Evolutionary conservation across 2,113 vertebrate species (phyloP).

Genomic region (Laterallus jamaicensis): DNA sequence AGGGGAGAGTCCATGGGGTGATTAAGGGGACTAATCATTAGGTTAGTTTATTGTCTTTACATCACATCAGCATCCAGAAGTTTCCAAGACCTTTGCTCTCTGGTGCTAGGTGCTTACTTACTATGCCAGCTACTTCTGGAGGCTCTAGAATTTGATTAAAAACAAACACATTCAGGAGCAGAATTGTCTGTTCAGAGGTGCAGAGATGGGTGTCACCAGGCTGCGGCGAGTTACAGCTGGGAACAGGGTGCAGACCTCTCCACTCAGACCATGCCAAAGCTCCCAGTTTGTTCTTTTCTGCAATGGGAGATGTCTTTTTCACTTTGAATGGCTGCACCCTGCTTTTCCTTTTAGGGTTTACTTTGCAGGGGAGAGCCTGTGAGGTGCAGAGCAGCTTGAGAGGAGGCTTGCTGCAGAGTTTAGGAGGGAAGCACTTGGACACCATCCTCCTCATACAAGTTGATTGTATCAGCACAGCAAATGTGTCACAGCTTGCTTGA

Average conservation of each 20-base stretch:
- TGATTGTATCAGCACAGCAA: neutral
- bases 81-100: neutral
- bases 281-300: neutral
- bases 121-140: neutral
- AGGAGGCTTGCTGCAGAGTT: too few relatives aligned
- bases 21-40: neutral
- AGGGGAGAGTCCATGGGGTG: neutral
- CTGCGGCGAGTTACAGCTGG: neutral
- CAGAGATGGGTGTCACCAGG: neutral
- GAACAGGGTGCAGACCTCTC: neutral
- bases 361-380: neutral
- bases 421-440: neutral
- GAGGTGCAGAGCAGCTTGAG: neutral
- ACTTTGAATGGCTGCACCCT: accelerated
- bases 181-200: neutral
- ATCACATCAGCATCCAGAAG: neutral
- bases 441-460: neutral
- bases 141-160: neutral
- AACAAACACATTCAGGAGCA: neutral
- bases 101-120: neutral
- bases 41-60: neutral
- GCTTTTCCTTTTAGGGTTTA: neutral
- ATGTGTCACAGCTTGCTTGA: neutral
- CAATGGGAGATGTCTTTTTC: neutral
- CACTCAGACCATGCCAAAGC: neutral